A percentile compares a stretch with the other conserved stretches of the same genome.
These are phyloP conservation scores for Scolanthus callimorphus DNA, from an alignment of 92 coral and sea anemone genomes.

Conservation along the genomic window DNA sequence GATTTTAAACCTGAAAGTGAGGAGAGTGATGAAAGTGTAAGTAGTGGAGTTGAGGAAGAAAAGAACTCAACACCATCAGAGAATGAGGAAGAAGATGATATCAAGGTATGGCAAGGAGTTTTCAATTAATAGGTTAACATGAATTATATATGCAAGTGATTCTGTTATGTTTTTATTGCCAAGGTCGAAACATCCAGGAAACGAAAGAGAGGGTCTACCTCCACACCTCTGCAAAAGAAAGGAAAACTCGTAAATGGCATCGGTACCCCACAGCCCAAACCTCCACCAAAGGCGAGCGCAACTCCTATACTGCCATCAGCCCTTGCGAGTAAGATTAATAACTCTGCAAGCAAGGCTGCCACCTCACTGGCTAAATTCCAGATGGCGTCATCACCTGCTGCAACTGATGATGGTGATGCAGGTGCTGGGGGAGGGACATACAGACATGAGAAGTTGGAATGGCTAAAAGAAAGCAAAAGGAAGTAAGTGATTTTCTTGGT, in stretches of 20 bases:
- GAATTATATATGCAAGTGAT: no score
- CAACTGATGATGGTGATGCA: constrained; percentile 6
- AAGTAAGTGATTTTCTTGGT: no score
- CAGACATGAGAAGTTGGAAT: constrained; percentile 74
- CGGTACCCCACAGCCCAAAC: constrained; percentile 29
- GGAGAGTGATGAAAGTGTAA: constrained; percentile 47
- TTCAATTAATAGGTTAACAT: not conserved
- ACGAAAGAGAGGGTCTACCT: constrained; percentile 56
- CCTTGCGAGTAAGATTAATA: constrained; percentile 63
- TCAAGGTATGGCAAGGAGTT: constrained; percentile 26
- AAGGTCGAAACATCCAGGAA: constrained; percentile 44
- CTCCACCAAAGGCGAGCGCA: constrained; percentile 29
- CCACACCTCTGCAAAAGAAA: constrained; percentile 48
- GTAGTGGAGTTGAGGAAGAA: constrained; percentile 74
- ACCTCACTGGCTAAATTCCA: constrained; percentile 73
- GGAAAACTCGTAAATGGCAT: constrained; percentile 25
- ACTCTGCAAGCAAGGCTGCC: constrained; percentile 83
- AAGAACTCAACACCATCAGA: constrained; percentile 32
- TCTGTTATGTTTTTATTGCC: not conserved
- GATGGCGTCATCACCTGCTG: constrained; percentile 65
- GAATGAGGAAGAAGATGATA: constrained; percentile 59
- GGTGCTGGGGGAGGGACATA: constrained; percentile 15
- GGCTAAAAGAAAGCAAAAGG: constrained; percentile 76
- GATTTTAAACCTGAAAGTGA: constrained; percentile 63
- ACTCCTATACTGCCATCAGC: constrained; percentile 71